Evolutionary conservation across 1,140 invertebrate genomes (phyloP), one percentile per base, ranked within the genome.

Genomic region (Heterodera schachtii): DNA sequence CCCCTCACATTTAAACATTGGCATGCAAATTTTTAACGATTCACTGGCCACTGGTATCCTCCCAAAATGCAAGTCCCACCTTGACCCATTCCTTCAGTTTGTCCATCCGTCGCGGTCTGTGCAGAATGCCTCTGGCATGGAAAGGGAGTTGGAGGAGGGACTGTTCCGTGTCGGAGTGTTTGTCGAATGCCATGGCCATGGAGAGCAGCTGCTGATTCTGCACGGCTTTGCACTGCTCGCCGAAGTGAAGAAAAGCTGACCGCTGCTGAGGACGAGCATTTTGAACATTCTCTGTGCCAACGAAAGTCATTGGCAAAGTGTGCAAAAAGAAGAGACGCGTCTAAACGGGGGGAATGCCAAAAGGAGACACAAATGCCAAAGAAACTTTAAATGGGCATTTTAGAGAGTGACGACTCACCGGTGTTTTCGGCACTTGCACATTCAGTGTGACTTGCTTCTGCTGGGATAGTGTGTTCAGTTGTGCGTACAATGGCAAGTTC

Each of bases 401-500:
- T 43, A 4, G 7, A 11, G 31, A 11, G 31, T 31, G 8, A 13
- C 9, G 31, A 71, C 69, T 71, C 8, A 71, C 69, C 69, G 31
- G 9, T 43, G 41, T 71, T 19, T 71, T n/a, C 31, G 69, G 69
- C 31, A 71, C 69, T 11, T 46, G 31, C n/a, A 71, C 21, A 11
- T 41, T 46, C 41, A 71, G 41, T 46, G 31, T 71, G 41, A 41
- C 8, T 19, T 71, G 69, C 69, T 71, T 41, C 69, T 71, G 69
- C 69, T 71, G 69, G 69, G 69, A 71, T 41, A 43, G 69, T 46
- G 69, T 41, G 69, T 71, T 41, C 31, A 71, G 69, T 41, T 71
- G 69, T 19, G 69, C 69, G 4, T 13, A 11, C 69, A 71, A 41
- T 11, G 69, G 69, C 41, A 71, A 16, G 31, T 71, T 71, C 19